Base-by-base conservation (phyloP, 2,888 invertebrate species). In the Malachius bipustulatus region DNA sequence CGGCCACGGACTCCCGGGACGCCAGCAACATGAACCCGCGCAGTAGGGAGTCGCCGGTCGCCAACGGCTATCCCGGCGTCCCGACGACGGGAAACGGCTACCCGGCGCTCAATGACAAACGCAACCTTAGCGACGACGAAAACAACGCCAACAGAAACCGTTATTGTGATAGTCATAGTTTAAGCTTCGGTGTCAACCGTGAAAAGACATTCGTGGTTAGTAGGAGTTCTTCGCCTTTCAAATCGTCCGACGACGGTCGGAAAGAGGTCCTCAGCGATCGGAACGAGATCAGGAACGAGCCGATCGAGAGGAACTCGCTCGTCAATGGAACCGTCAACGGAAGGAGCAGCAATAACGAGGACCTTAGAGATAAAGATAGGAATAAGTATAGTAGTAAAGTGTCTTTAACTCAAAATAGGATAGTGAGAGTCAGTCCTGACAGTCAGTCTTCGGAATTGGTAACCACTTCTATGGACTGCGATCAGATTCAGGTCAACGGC, bases 11-110 rank as follows among this genome's bases (percentile, higher is more conserved):
- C 48, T 59, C 63, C 32, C 54, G 64, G 28, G 64, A 64, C 46
- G 56, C 63, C 41, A 60, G 61, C 50, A 64, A 62, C 54, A 63
- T 64, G 64, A 65, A 64, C 48, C 63, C 65, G 9, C 52, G 64
- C 31, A 62, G 62, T 47, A 64, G 54, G 61, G 60, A 59, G 40
- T 43, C 47, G 32, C 43, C 44, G 38, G 14, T 33, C 33, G 26
- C 16, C 26, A 30, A 34, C 14, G 30, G 27, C 35, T 15, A 31
- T 26, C 31, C 38, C 30, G 11, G 15, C 10, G 37, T 37, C 13
- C 35, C 39, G 15, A 16, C 35, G 24, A 19, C 10, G 35, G 30
- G 24, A 37, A 49, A 46, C 38, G 49, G 45, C 35, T 52, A 44
- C 44, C 42, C 37, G 43, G 51, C 50, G 53, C 56, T 45, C 46